A percentile compares a stretch with the other conserved stretches of the same genome.
These are phyloP conservation scores for Apodemus agrarius DNA, from an alignment of 2,797 vertebrate species.

Conservation along the genomic window DNA sequence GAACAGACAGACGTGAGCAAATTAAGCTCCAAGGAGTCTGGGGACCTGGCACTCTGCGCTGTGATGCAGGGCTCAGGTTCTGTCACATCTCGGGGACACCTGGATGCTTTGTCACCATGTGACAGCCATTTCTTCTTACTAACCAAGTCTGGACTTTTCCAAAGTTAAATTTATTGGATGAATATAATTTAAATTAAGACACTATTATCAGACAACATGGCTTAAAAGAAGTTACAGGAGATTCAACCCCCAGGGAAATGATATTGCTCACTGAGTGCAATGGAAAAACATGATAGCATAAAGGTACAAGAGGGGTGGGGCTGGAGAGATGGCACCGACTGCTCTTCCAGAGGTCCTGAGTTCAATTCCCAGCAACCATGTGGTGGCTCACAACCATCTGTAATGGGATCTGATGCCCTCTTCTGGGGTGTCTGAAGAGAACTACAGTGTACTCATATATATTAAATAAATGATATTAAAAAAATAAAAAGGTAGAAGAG, in stretches of 20 bases:
- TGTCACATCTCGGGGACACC: neutral
- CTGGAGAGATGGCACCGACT: too few species aligned
- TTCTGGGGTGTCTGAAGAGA: too few species aligned
- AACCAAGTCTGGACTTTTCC: neutral
- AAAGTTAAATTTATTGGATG: conserved; percentile 16
- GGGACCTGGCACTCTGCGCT: neutral
- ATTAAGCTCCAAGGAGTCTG: neutral
- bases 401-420: too few species aligned
- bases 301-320: neutral
- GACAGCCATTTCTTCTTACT: neutral
- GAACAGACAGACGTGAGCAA: neutral
- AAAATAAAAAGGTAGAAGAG: neutral
- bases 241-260: neutral
- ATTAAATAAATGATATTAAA: too few species aligned
- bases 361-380: too few species aligned
- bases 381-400: too few species aligned
- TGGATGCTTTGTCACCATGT: neutral
- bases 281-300: neutral
- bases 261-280: neutral
- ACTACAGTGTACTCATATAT: too few species aligned
- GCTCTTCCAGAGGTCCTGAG: too few species aligned
- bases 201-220: neutral
- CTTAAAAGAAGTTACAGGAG: neutral
- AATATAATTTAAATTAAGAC: neutral
- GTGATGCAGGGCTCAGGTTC: neutral